Percentiles rank a stretch among this genome's conserved stretches.
phyloP scores from a whole-genome alignment of 2,888 invertebrate species.

The Tipula vernalis region DNA sequence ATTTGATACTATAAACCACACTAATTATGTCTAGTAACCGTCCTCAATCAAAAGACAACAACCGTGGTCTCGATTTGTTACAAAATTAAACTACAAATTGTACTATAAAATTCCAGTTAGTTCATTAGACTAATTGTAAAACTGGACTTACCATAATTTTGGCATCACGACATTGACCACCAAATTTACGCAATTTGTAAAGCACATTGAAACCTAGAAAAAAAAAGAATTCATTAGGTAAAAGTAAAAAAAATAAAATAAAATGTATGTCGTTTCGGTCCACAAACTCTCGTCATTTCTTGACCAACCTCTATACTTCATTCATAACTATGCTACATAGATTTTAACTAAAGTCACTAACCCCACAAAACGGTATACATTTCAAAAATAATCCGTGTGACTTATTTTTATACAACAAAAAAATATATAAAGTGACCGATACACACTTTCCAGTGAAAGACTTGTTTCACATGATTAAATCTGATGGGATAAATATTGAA shows the following conservation, averaged over 20 bases:
- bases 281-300: neutral
- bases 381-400: neutral
- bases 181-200: neutral
- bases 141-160: neutral
- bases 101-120: too few relatives aligned
- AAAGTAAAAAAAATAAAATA: neutral
- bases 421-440: neutral
- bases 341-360: neutral
- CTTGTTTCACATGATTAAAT: neutral
- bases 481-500: neutral
- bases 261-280: neutral
- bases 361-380: neutral
- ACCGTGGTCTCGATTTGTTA: too few relatives aligned
- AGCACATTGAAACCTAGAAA: neutral
- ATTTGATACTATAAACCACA: too few relatives aligned
- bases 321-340: neutral
- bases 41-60: too few relatives aligned
- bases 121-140: neutral
- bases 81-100: too few relatives aligned
- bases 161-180: neutral
- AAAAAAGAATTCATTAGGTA: neutral
- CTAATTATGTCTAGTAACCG: too few relatives aligned
- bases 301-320: neutral
- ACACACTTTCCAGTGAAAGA: neutral
- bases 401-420: neutral